Percentiles rank a stretch among this genome's conserved stretches.
phyloP scores from a whole-genome alignment of 1,140 invertebrate genomes.

The Camponotus vicinus region DNA sequence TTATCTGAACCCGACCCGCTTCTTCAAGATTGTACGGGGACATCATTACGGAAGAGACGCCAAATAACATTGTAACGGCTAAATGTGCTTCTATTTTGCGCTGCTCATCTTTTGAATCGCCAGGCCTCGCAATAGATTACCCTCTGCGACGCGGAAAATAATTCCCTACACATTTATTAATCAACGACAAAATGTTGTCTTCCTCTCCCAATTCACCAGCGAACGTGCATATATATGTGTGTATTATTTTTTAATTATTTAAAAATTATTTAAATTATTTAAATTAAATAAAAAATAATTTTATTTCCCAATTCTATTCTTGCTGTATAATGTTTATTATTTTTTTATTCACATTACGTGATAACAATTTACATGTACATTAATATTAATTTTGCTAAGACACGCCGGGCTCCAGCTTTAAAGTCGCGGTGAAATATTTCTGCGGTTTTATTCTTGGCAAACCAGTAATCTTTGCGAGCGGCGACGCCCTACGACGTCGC shows the following conservation, averaged over 20 bases:
- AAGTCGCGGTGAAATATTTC: slow-evolving; percentile 40
- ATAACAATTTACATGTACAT: neutral
- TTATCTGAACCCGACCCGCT: slow-evolving; percentile 60
- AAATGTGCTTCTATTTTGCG: slow-evolving; percentile 46
- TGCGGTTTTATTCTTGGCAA: slow-evolving; percentile 41
- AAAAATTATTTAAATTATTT: neutral
- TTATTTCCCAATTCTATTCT: neutral
- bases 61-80: slow-evolving; percentile 57
- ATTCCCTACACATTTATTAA: neutral
- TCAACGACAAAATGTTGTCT: neutral
- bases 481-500: slow-evolving; percentile 64
- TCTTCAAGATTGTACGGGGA: slow-evolving; percentile 52
- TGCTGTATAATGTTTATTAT: neutral
- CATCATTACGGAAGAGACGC: slow-evolving; percentile 52
- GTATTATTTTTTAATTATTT: neutral
- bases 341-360: neutral
- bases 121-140: slow-evolving; percentile 5
- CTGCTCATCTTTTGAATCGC: slow-evolving; percentile 42
- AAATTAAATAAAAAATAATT: neutral
- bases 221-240: no score
- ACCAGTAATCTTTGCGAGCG: slow-evolving; percentile 48
- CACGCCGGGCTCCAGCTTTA: neutral
- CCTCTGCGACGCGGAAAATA: slow-evolving; percentile 13
- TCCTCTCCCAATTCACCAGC: neutral
- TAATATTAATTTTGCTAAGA: neutral